These are phyloP conservation scores for Pangasius larnaudii DNA, from an alignment of 2,797 vertebrate genomes.

Conservation along the genomic window DNA sequence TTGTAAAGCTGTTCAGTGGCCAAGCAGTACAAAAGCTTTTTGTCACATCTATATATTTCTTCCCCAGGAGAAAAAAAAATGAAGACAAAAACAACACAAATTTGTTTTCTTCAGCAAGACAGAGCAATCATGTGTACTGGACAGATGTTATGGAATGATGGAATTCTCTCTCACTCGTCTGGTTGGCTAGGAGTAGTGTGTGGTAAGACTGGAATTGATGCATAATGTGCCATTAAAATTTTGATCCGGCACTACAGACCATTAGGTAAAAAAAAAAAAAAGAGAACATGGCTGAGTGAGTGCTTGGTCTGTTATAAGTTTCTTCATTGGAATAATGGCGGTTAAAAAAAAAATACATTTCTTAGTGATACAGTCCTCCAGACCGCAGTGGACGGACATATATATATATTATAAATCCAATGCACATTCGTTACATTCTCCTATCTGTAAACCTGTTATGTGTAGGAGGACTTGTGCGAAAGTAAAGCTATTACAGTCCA, in stretches of 20 bases:
- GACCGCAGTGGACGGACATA: neutral
- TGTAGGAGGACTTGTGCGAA: neutral
- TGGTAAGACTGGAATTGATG: constrained; percentile 8
- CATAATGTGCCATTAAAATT: constrained; percentile 19
- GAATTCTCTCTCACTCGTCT: constrained; percentile 8
- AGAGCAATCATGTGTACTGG: constrained; percentile 9
- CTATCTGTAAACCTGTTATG: constrained; percentile 4
- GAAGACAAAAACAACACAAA: constrained; percentile 38
- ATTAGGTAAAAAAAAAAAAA: neutral
- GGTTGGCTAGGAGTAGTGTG: constrained; percentile 9
- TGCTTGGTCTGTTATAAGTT: neutral
- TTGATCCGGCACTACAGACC: constrained; percentile 23
- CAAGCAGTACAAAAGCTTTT: constrained; percentile 77
- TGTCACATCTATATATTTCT: constrained; percentile 65
- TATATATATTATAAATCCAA: neutral
- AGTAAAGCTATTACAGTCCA: neutral
- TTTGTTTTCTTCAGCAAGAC: constrained; percentile 41
- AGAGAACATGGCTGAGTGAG: constrained; percentile 1
- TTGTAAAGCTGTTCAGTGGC: constrained; percentile 73
- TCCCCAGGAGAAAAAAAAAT: constrained; percentile 35
- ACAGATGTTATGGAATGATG: constrained; percentile 4
- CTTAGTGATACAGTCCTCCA: neutral
- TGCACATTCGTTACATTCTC: neutral
- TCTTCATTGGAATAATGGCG: neutral
- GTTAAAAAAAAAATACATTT: too few species aligned